Evolutionary conservation across 2,113 vertebrate species (phyloP).

Genomic region (Condylura cristata): DNA sequence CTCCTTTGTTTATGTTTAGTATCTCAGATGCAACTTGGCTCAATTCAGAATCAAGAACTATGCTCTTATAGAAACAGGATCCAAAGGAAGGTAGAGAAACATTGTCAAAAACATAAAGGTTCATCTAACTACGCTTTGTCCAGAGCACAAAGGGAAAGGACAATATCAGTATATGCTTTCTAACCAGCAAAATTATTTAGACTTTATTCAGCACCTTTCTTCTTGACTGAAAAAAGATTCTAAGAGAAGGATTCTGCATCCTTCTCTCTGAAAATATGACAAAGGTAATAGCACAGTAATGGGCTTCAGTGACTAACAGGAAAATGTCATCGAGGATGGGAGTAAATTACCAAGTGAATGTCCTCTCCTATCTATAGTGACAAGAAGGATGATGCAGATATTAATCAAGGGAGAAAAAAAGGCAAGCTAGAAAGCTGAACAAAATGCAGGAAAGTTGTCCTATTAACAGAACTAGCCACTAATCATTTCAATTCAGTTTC

Average conservation of each 20-base stretch:
- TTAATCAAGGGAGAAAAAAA: neutral
- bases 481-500: slow-evolving; percentile 5
- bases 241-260: neutral
- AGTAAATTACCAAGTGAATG: neutral
- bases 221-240: neutral
- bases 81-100: neutral
- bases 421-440: neutral
- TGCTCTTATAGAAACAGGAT: neutral
- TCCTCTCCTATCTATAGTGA: neutral
- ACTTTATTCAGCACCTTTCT: slow-evolving; percentile 28
- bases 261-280: neutral
- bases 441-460: neutral
- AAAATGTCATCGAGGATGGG: neutral
- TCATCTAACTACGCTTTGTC: neutral
- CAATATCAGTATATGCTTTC: neutral
- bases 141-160: neutral
- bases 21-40: neutral
- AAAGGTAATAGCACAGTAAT: neutral
- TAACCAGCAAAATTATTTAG: neutral
- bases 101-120: neutral
- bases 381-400: neutral
- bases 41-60: slow-evolving; percentile 28
- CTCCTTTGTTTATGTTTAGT: slow-evolving; percentile 21
- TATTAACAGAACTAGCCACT: neutral
- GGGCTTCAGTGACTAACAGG: neutral